Evolutionary conservation across 2,113 vertebrate species (phyloP).

Genomic region (Chloroceryle aenea): DNA sequence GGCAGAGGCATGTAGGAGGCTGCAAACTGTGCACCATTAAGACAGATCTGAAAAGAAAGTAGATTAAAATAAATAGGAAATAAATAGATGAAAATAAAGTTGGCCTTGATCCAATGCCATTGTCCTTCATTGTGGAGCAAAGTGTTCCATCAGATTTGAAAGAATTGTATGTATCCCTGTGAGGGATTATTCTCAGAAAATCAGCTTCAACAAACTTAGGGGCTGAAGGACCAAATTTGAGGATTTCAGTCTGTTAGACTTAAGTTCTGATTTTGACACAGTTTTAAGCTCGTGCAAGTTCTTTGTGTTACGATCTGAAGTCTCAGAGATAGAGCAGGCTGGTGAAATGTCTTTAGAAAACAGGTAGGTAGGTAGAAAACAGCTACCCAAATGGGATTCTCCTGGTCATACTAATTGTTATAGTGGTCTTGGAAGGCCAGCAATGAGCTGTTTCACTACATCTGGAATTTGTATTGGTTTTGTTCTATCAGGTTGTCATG

Average conservation of each 20-base stretch:
- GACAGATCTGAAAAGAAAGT: not conserved
- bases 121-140: not conserved
- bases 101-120: not conserved
- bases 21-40: not conserved
- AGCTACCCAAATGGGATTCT: not conserved
- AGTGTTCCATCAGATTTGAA: not conserved
- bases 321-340: not conserved
- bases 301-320: not conserved
- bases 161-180: not conserved
- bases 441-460: not conserved
- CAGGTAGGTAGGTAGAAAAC: no score
- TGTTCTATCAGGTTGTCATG: not conserved
- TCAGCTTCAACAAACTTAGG: not conserved
- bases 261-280: not conserved
- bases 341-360: not conserved
- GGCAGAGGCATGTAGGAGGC: not conserved
- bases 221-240: not conserved
- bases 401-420: not conserved
- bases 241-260: not conserved
- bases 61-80: not conserved
- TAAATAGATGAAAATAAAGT: not conserved
- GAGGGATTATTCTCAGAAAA: not conserved
- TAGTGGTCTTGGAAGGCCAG: not conserved
- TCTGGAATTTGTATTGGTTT: not conserved
- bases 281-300: not conserved